Evolutionary conservation across 2,888 invertebrate genomes (phyloP).

Genomic region (Chaetoderma sp.): DNA sequence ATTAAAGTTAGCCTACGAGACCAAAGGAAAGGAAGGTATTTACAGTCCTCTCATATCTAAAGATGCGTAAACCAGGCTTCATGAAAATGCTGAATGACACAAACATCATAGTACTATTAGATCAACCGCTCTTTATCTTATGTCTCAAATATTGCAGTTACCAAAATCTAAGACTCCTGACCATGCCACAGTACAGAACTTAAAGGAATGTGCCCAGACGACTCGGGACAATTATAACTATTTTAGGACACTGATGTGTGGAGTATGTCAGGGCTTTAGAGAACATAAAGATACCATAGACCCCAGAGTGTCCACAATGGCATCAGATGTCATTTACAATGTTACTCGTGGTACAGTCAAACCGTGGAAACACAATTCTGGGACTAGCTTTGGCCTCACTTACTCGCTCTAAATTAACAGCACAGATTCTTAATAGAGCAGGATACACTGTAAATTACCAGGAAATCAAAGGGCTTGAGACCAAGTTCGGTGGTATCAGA

Average conservation of each 20-base stretch:
- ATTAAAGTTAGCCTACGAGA: background rate
- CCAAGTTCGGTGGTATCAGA: conserved; percentile 16
- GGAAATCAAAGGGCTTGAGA: conserved; percentile 24
- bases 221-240: background rate
- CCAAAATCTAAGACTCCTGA: conserved; percentile 7
- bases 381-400: conserved; percentile 23
- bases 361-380: conserved; percentile 24
- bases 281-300: conserved; percentile 5
- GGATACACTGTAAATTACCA: conserved; percentile 24
- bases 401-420: conserved; percentile 22
- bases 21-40: conserved; percentile 6
- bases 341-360: conserved; percentile 18
- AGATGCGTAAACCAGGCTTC: background rate
- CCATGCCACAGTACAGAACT: conserved; percentile 4
- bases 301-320: conserved; percentile 16
- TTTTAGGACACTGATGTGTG: conserved; percentile 11
- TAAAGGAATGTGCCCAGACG: background rate
- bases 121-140: conserved; percentile 2
- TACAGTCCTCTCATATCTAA: background rate
- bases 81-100: background rate
- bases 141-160: background rate
- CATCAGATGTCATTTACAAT: conserved; percentile 28
- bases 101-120: background rate
- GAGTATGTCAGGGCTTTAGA: background rate
- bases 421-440: conserved; percentile 20